Evolutionary conservation across 2,113 vertebrate genomes (phyloP).

Genomic region (Stictonetta naevosa): DNA sequence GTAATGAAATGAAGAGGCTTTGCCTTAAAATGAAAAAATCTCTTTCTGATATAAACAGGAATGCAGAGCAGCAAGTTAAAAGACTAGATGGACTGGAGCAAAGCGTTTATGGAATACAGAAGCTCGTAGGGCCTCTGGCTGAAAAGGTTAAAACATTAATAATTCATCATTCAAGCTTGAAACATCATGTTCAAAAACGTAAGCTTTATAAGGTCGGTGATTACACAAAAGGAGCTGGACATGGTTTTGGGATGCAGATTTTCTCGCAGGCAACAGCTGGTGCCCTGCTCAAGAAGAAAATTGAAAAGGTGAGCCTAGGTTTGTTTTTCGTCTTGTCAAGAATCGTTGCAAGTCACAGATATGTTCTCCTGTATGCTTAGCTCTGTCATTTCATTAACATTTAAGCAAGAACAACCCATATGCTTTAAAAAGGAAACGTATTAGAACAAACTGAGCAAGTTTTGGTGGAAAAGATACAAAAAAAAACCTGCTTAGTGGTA

Average conservation of each 20-base stretch:
- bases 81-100: constrained; percentile 84
- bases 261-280: constrained; percentile 53
- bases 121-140: constrained; percentile 81
- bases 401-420: neutral
- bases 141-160: constrained; percentile 80
- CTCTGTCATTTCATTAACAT: neutral
- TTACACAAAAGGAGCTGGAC: constrained; percentile 70
- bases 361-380: neutral
- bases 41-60: constrained; percentile 73
- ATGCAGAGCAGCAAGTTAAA: constrained; percentile 77
- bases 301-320: constrained; percentile 81
- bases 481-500: neutral
- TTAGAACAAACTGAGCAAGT: neutral
- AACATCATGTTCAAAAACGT: constrained; percentile 65
- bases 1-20: constrained; percentile 59
- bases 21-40: constrained; percentile 76
- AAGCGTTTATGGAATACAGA: constrained; percentile 82
- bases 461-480: neutral
- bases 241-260: constrained; percentile 66
- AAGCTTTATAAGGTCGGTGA: constrained; percentile 46
- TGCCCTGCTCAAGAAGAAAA: constrained; percentile 57
- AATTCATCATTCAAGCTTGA: constrained; percentile 77
- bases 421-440: neutral
- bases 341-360: neutral
- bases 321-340: constrained; percentile 35